phyloP scores from a whole-genome alignment of 2,888 invertebrate genomes.

The Melanostoma mellinum region DNA sequence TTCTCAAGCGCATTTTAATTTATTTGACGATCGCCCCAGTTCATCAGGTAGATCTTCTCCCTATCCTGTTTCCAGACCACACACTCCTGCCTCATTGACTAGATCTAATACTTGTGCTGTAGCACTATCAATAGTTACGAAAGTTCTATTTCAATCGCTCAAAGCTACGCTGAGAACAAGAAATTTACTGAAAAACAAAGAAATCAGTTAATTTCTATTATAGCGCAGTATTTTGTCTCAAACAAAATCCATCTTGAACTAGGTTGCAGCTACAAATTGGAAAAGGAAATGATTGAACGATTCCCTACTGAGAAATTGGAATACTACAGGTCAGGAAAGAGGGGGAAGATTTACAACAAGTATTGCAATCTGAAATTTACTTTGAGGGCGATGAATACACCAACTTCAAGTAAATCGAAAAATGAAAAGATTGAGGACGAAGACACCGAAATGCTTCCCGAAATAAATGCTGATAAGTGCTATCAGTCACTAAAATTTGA shows the following conservation, averaged over 20 bases:
- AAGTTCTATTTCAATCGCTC: no score
- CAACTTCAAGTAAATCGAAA: no score
- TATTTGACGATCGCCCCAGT: slow-evolving; percentile 1
- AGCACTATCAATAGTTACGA: neutral
- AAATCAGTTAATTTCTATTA: slow-evolving; percentile 47
- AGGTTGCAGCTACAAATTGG: slow-evolving; percentile 59
- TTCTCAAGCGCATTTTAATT: neutral
- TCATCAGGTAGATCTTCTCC: neutral
- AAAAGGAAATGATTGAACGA: slow-evolving; percentile 70
- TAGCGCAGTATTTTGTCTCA: slow-evolving; percentile 66
- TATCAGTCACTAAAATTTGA: neutral
- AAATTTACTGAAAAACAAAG: slow-evolving; percentile 73
- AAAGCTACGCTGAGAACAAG: slow-evolving; percentile 33
- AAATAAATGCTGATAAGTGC: slow-evolving; percentile 5
- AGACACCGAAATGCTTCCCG: neutral
- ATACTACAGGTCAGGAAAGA: slow-evolving; percentile 17
- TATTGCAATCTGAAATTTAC: slow-evolving; percentile 28
- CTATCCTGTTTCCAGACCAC: neutral
- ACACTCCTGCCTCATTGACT: neutral
- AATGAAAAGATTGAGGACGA: no score
- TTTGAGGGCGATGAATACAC: slow-evolving; percentile 6
- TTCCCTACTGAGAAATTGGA: slow-evolving; percentile 30
- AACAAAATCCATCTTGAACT: slow-evolving; percentile 62
- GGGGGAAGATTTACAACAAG: slow-evolving; percentile 33
- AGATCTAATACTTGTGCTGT: neutral